Conservation (phyloP, 2,113 vertebrate genomes). For the Oncorhynchus keta region DNA sequence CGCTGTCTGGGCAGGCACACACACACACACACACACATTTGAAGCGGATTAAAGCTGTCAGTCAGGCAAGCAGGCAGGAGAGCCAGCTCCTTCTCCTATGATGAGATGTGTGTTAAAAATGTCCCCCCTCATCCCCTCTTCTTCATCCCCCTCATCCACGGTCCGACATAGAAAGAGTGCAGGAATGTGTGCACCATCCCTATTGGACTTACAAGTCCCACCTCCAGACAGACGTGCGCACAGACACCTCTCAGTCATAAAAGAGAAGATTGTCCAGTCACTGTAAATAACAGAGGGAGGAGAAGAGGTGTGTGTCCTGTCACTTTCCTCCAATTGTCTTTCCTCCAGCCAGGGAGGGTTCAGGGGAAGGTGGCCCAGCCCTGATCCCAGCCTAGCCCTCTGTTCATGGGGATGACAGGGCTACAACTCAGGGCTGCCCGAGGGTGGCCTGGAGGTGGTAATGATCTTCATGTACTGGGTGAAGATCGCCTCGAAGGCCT, state of each 20-base stretch:
- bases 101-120: constrained; percentile 24
- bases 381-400: neutral
- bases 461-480: constrained; percentile 90
- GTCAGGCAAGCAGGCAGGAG: constrained; percentile 68
- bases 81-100: constrained; percentile 50
- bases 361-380: neutral
- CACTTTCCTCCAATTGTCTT: neutral
- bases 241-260: constrained; percentile 10
- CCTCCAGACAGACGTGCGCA: constrained; percentile 2
- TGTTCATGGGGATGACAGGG: neutral
- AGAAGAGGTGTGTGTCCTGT: neutral
- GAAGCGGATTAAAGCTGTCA: constrained; percentile 68
- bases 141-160: neutral
- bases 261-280: constrained; percentile 26
- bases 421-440: constrained; percentile 77
- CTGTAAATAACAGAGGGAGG: constrained; percentile 7
- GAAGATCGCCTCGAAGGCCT: constrained; percentile 96
- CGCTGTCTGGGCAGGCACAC: constrained; percentile 50
- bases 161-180: too few relatives aligned
- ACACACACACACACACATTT: constrained; percentile 2
- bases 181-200: neutral
- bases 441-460: constrained; percentile 66
- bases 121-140: neutral
- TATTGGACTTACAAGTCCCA: neutral
- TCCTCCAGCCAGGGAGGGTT: neutral